These are phyloP conservation scores for Crotalus viridis DNA, from an alignment of 2,113 vertebrate species.

Conservation along the genomic window DNA sequence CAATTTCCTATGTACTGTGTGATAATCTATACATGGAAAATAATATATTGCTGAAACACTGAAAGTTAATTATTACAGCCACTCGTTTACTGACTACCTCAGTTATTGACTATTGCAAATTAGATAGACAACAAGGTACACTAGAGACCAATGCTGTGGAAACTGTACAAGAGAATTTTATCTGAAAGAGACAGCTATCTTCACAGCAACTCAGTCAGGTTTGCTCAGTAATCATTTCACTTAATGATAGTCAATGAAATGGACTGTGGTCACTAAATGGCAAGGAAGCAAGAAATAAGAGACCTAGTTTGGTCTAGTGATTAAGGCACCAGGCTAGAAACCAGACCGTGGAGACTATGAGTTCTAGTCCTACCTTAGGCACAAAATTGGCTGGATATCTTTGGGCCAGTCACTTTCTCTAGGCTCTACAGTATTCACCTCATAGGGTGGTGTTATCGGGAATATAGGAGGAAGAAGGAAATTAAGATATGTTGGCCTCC, in stretches of 20 bases:
- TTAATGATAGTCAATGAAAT: background rate
- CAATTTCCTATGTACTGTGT: slow-evolving; percentile 25
- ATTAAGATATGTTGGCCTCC: too few relatives aligned
- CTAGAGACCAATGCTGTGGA: background rate
- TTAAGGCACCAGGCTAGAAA: background rate
- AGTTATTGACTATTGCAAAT: background rate
- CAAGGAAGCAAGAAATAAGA: background rate
- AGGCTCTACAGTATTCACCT: background rate
- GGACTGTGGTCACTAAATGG: background rate
- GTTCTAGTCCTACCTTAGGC: background rate
- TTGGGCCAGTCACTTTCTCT: background rate
- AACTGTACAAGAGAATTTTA: background rate
- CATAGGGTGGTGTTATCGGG: background rate
- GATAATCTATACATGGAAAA: slow-evolving; percentile 27
- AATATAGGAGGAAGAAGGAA: background rate
- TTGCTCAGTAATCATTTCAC: background rate
- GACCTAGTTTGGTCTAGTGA: background rate
- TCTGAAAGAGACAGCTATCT: background rate
- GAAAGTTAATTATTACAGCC: background rate
- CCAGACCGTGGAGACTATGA: background rate
- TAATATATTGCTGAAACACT: background rate
- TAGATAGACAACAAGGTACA: background rate
- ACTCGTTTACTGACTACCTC: background rate
- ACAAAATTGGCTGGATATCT: background rate
- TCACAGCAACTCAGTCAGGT: background rate